Evolutionary conservation across 1,140 invertebrate genomes (phyloP).

Genomic region (Ladona fulva): DNA sequence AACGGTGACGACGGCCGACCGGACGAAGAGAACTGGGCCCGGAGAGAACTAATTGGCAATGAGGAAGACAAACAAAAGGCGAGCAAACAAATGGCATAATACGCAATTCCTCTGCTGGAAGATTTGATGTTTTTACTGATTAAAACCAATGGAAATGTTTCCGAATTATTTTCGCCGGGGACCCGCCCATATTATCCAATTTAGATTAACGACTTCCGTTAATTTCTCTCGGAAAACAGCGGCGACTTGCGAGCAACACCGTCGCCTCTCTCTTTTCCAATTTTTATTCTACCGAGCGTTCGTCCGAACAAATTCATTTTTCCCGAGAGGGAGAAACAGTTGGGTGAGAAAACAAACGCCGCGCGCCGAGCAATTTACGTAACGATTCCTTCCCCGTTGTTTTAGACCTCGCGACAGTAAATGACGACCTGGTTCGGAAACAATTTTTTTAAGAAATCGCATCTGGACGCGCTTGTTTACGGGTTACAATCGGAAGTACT

Average conservation of each 20-base stretch:
- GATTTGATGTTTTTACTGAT: not conserved
- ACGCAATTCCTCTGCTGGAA: not conserved
- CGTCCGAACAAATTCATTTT: slow-evolving; percentile 1
- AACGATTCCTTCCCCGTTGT: not conserved
- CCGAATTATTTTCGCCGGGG: not conserved
- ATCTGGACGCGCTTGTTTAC: no score
- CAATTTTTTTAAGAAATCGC: no score
- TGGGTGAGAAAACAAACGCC: not conserved
- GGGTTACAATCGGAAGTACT: no score
- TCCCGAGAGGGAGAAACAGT: not conserved
- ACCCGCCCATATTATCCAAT: slow-evolving; percentile 4
- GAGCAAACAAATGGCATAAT: not conserved
- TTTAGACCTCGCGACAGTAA: no score
- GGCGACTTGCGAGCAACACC: not conserved
- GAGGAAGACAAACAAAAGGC: not conserved
- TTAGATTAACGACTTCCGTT: slow-evolving; percentile 3
- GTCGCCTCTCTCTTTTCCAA: not conserved
- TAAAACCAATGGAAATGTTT: slow-evolving; percentile 1
- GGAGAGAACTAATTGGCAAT: not conserved
- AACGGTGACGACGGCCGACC: not conserved
- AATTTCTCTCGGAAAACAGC: not conserved
- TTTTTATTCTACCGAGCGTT: not conserved
- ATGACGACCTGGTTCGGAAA: no score
- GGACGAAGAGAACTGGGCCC: not conserved
- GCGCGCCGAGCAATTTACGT: not conserved